phyloP scores from a whole-genome alignment of 2,113 vertebrate genomes.

The Candoia aspera region DNA sequence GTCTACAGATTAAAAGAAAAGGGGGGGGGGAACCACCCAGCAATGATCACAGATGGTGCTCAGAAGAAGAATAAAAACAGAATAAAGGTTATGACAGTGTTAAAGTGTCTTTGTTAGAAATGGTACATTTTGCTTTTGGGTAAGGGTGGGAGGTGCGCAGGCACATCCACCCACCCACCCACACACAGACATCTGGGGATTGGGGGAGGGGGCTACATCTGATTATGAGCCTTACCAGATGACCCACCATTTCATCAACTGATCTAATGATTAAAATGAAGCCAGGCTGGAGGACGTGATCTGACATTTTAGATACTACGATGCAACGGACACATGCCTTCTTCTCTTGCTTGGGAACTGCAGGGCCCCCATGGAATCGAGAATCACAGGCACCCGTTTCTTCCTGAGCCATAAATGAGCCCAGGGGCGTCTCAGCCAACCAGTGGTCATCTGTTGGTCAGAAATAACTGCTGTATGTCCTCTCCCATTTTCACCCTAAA shows the following conservation, averaged over 20 bases:
- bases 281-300: not conserved
- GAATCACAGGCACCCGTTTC: not conserved
- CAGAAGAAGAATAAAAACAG: constrained; percentile 37
- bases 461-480: not conserved
- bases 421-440: not conserved
- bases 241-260: not conserved
- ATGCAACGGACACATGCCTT: not conserved
- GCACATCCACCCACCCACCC: not conserved
- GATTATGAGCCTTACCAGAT: not conserved
- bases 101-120: constrained; percentile 43
- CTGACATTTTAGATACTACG: not conserved
- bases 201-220: not conserved
- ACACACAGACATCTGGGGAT: not conserved
- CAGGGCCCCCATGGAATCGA: not conserved
- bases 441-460: not conserved
- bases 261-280: not conserved
- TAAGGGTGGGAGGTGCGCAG: too few species aligned
- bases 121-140: not conserved
- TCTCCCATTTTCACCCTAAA: not conserved
- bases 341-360: not conserved
- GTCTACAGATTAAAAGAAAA: constrained; percentile 59
- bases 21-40: not conserved
- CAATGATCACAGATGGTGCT: constrained; percentile 58
- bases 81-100: constrained; percentile 54
- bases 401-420: not conserved